Percentiles rank a stretch among this genome's conserved stretches.
Evolutionary conservation across 2,113 vertebrate genomes (phyloP).

Genomic region (Oreochromis tanganicae): DNA sequence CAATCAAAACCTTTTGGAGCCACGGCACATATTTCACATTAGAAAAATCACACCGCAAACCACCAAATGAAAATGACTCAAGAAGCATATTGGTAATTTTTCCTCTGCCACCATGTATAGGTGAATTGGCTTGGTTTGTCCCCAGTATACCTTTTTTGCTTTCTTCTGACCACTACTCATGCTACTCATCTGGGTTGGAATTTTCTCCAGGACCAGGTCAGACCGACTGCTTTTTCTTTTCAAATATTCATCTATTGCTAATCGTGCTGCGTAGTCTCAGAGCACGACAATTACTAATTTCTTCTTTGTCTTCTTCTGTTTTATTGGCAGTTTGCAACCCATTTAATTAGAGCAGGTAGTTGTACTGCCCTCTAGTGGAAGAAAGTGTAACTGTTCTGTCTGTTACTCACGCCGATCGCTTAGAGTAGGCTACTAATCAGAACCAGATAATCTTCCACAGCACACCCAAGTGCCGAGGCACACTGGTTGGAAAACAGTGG

Average conservation of each 20-base stretch:
- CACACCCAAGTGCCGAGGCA: background rate
- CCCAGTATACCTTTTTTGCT: background rate
- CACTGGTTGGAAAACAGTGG: background rate
- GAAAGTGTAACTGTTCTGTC: background rate
- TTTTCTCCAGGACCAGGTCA: background rate
- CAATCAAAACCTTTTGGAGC: background rate
- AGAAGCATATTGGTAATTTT: background rate
- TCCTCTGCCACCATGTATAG: background rate
- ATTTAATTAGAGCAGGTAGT: background rate
- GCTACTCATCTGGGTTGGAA: background rate
- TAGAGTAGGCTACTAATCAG: too few species aligned
- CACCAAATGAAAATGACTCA: background rate
- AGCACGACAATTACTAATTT: background rate
- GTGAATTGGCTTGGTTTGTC: background rate
- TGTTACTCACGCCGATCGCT: background rate
- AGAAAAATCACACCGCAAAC: background rate
- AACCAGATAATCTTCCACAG: background rate
- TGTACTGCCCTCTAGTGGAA: background rate
- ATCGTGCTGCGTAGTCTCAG: background rate
- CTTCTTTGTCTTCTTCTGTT: background rate
- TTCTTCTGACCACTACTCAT: background rate
- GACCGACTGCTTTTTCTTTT: background rate
- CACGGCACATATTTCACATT: background rate
- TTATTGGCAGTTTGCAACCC: background rate
- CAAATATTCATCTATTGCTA: background rate